These are phyloP conservation scores for Muscicapa comitata DNA, from an alignment of 2,797 vertebrate genomes.

Conservation along the genomic window DNA sequence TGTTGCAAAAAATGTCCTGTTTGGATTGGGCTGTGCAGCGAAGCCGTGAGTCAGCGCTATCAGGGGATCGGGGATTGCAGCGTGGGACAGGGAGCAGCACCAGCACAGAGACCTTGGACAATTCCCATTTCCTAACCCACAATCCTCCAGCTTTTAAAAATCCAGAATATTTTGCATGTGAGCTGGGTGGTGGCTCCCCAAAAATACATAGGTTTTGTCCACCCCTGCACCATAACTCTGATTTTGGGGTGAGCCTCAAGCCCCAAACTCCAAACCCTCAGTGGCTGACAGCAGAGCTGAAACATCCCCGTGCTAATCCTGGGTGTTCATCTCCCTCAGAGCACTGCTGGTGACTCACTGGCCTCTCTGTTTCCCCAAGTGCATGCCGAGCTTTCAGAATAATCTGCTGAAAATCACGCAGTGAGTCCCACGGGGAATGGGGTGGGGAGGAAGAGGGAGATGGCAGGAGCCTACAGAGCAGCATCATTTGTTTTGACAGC, in stretches of 20 bases:
- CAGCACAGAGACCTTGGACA: not conserved
- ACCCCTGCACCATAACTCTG: accelerated
- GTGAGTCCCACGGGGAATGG: conserved; percentile 11
- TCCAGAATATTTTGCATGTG: accelerated
- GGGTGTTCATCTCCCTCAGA: not conserved
- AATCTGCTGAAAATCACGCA: conserved; percentile 59
- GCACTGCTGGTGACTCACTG: conserved; percentile 48
- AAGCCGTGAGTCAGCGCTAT: not conserved
- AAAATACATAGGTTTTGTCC: accelerated
- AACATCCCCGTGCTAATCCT: not conserved
- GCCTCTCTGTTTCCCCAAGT: conserved; percentile 47
- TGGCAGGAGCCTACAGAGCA: not conserved
- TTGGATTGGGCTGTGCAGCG: not conserved
- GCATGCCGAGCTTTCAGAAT: conserved; percentile 31
- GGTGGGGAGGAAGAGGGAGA: conserved; percentile 56
- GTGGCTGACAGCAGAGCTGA: not conserved
- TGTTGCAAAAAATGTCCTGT: not conserved
- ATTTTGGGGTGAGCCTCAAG: not conserved
- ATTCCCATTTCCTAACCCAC: accelerated
- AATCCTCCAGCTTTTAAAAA: not conserved
- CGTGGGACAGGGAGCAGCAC: not conserved
- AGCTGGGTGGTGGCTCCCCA: not conserved
- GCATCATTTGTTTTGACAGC: conserved; percentile 58
- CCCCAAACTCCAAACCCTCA: not conserved
- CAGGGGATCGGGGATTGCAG: not conserved